Base-by-base conservation (phyloP, 2,888 invertebrate genomes). In the Stegana nigrithorax region DNA sequence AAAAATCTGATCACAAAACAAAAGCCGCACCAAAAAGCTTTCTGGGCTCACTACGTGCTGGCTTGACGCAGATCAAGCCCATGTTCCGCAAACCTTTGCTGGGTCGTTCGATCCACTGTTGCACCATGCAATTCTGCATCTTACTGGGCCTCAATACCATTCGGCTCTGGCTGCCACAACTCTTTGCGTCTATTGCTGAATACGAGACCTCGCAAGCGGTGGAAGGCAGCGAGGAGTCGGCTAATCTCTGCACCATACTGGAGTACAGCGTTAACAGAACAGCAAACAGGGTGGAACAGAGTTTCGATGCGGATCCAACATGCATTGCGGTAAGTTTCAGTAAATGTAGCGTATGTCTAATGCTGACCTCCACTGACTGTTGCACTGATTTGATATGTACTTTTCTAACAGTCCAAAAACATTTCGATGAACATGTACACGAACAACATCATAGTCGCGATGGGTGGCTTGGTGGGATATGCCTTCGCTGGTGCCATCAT, bases 81-180 rank as follows among this genome's bases (percentile, higher is more conserved):
- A 86, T 93, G 70, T 91, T 92, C 81, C 85, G 81, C 17, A 87
- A 89, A 1, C 92, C 92, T 0, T 87, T 91, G 72, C 71, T 90
- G 2, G 82, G 85, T 1, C 88, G 90, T 82, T 87, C 93, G 1
- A 47, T 90, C 10, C 86, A 91, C 12, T 88, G 91, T 57, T 90
- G 91, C 67, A 78, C 87, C 1, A 88, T 92, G 71, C 91, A 92
- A 73, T 89, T 90, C 80, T 87, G 89, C 27, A 88, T 90, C 61
- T 89, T 92, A 83, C 87, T 90, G 78, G 90, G 91, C 25, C 87
- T 92, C 69, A 95, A 95, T 78, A 93, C 94, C 0, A 87, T 95
- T 39, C 91, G 94, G 14, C 88, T 95, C 29, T 96, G 95, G 95
- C 88, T 95, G 70, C 95, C 95, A 0, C 94, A 95, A 81, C 87